phyloP scores from a whole-genome alignment of 1,140 invertebrate genomes.

The Halesus radiatus region DNA sequence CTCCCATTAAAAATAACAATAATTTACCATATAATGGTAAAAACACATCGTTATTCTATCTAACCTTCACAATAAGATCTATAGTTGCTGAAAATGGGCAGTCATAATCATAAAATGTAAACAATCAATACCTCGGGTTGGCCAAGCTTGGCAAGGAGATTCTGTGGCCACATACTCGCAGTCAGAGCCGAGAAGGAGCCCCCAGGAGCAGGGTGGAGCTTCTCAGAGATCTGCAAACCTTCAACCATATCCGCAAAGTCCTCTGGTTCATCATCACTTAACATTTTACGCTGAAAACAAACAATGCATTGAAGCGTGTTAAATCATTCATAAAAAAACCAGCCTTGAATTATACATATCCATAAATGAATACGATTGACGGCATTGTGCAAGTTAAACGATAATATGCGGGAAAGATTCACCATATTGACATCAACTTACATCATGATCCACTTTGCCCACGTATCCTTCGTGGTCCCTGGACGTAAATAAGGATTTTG shows the following conservation, averaged over 20 bases:
- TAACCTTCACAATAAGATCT: too few species aligned
- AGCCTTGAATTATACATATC: conserved; percentile 33
- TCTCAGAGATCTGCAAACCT: conserved; percentile 76
- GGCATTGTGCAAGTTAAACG: background rate
- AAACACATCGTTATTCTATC: too few species aligned
- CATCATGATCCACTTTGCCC: conserved; percentile 85
- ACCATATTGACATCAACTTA: conserved; percentile 63
- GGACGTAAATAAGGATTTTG: conserved; percentile 87
- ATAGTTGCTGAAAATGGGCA: too few species aligned
- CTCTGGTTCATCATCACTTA: conserved; percentile 87
- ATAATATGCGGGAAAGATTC: background rate
- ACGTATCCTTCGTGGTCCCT: conserved; percentile 91
- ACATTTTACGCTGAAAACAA: conserved; percentile 76
- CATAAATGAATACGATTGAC: too few species aligned
- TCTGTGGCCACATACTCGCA: conserved; percentile 97
- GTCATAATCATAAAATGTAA: too few species aligned
- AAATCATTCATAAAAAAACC: conserved; percentile 25
- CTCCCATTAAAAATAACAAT: too few species aligned
- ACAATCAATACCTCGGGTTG: conserved; percentile 73
- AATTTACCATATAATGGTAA: too few species aligned
- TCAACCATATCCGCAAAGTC: conserved; percentile 75
- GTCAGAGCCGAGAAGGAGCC: conserved; percentile 92
- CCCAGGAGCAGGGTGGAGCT: conserved; percentile 79
- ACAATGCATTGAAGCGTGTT: too few species aligned
- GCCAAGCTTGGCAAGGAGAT: conserved; percentile 86